Evolutionary conservation across 35 echinoderm and acorn worm genomes (phyloP).

Genomic region (Hemicentrotus pulcherrimus): DNA sequence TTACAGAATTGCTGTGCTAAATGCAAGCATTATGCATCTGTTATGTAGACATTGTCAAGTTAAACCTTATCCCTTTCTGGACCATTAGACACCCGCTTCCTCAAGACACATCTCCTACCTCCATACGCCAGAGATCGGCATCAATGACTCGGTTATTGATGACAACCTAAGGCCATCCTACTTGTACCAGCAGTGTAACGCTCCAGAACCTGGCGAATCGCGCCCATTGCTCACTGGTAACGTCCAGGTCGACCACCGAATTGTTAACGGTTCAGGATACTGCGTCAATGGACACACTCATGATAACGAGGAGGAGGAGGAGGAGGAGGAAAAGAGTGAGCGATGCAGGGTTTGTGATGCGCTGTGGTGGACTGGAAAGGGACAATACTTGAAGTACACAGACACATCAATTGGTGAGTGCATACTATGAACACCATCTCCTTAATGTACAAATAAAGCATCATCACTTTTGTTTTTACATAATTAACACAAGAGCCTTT

Average conservation of each 20-base stretch:
- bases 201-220: not conserved
- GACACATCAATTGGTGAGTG: slow-evolving; percentile 25
- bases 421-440: not conserved
- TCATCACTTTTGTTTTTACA: too few relatives aligned
- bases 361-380: slow-evolving; percentile 27
- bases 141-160: not conserved
- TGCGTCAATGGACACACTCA: not conserved
- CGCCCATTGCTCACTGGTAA: not conserved
- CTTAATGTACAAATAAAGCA: too few relatives aligned
- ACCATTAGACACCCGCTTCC: not conserved
- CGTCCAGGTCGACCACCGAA: not conserved
- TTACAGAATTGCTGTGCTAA: too few relatives aligned
- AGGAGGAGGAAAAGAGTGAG: not conserved
- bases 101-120: not conserved
- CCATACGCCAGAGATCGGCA: slow-evolving; percentile 8
- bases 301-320: not conserved
- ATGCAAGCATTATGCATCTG: too few relatives aligned
- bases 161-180: not conserved
- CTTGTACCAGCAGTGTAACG: not conserved
- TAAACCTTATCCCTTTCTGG: too few relatives aligned
- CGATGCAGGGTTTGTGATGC: slow-evolving; percentile 40
- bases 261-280: not conserved
- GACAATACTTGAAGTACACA: slow-evolving; percentile 15
- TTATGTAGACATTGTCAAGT: too few relatives aligned
- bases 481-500: too few relatives aligned